These are phyloP conservation scores for Cladopsammia gracilis DNA, from an alignment of 64 coral and sea anemone species.

Conservation along the genomic window DNA sequence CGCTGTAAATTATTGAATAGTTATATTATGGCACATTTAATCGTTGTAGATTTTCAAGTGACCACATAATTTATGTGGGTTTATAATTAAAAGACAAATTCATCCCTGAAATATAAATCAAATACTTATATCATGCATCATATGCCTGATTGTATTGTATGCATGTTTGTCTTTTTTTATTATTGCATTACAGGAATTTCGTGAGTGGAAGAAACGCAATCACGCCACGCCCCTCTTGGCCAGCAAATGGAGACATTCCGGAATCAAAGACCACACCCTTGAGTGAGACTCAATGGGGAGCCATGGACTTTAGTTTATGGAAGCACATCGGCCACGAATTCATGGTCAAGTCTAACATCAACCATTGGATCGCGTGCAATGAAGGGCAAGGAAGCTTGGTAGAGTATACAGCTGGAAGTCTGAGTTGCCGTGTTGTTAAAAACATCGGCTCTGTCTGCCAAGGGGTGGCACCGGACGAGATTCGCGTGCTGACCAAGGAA, in stretches of 20 bases:
- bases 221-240: conserved; percentile 46
- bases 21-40: no score
- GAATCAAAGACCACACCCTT: conserved; percentile 11
- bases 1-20: no score
- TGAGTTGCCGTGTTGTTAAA: conserved; percentile 54
- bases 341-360: conserved; percentile 72
- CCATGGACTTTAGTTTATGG: conserved; percentile 60
- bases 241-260: conserved; percentile 12
- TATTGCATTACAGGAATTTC: conserved; percentile 2
- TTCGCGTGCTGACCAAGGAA: conserved; percentile 9
- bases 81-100: no score
- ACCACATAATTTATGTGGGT: no score
- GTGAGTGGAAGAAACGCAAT: conserved; percentile 13
- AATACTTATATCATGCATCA: no score
- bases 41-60: no score
- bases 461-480: conserved; percentile 9
- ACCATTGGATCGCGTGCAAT: conserved; percentile 69
- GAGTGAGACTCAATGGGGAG: neutral
- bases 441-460: conserved; percentile 30
- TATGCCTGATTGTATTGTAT: no score
- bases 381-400: conserved; percentile 61
- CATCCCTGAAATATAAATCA: no score
- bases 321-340: conserved; percentile 30
- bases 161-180: neutral
- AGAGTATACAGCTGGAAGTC: conserved; percentile 1